Conservation (phyloP, 2,888 invertebrate species). For the Tipula lateralis region DNA sequence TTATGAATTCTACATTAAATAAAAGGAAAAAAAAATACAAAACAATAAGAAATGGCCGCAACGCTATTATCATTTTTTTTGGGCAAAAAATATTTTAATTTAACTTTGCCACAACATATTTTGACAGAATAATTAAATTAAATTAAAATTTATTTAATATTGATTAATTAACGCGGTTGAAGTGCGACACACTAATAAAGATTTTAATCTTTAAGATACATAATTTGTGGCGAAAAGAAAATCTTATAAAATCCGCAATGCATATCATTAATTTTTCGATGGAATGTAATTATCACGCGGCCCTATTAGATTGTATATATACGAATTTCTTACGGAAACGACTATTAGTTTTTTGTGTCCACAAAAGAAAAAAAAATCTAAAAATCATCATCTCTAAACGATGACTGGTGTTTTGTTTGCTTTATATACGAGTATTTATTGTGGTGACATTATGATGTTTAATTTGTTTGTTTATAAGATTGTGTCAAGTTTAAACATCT, state of each 20-base stretch:
- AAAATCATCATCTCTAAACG: not conserved
- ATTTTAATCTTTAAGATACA: too few species aligned
- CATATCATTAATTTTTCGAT: not conserved
- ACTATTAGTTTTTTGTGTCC: not conserved
- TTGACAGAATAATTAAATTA: not conserved
- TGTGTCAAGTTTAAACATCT: slow-evolving; percentile 19
- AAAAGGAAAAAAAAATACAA: not conserved
- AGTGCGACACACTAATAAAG: not conserved
- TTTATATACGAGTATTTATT: too few species aligned
- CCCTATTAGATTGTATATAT: not conserved
- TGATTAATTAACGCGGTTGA: not conserved
- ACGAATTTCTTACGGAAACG: not conserved
- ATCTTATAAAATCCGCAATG: not conserved
- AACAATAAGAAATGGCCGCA: not conserved
- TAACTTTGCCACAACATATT: not conserved
- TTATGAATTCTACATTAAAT: not conserved
- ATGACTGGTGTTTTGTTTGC: not conserved
- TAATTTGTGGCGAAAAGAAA: not conserved
- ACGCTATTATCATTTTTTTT: not conserved
- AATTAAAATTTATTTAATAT: not conserved
- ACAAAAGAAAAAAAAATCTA: not conserved
- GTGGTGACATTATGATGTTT: not conserved
- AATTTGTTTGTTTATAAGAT: not conserved
- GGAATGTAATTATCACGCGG: not conserved
- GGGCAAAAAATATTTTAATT: not conserved